Evolutionary conservation across 1,140 invertebrate species (phyloP).

Genomic region (Spodoptera frugiperda): DNA sequence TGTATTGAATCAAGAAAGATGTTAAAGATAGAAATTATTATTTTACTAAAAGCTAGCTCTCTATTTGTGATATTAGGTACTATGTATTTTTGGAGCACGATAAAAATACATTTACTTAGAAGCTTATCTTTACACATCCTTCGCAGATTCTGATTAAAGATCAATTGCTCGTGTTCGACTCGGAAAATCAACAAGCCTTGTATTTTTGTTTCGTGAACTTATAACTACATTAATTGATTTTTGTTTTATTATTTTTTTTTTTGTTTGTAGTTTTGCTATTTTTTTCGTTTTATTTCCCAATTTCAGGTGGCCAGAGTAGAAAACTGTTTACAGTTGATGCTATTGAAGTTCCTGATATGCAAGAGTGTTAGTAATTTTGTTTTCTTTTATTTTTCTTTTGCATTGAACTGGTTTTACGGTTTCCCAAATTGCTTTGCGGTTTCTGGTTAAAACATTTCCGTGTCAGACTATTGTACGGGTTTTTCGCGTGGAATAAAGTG

Average conservation of each 20-base stretch:
- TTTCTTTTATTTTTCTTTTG: conserved; percentile 53
- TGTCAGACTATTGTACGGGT: background rate
- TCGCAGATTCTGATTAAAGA: conserved; percentile 13
- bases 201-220: conserved; percentile 11
- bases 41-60: background rate
- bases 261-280: conserved; percentile 59
- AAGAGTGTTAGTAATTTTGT: conserved; percentile 79
- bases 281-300: conserved; percentile 65
- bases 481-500: background rate
- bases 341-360: conserved; percentile 81
- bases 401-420: conserved; percentile 15
- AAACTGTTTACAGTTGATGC: conserved; percentile 76
- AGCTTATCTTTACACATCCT: background rate
- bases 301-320: conserved; percentile 77
- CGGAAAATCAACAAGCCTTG: background rate
- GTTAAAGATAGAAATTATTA: background rate
- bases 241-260: conserved; percentile 56
- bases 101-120: too few relatives aligned
- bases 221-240: conserved; percentile 42
- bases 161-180: background rate
- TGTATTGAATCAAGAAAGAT: background rate
- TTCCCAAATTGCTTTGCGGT: background rate
- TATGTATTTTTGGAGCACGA: background rate
- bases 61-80: background rate
- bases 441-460: background rate